These are phyloP conservation scores for Nemopilema nomurai DNA, from an alignment of 30 jellyfish, hydroid and myxozoan genomes.

Conservation along the genomic window DNA sequence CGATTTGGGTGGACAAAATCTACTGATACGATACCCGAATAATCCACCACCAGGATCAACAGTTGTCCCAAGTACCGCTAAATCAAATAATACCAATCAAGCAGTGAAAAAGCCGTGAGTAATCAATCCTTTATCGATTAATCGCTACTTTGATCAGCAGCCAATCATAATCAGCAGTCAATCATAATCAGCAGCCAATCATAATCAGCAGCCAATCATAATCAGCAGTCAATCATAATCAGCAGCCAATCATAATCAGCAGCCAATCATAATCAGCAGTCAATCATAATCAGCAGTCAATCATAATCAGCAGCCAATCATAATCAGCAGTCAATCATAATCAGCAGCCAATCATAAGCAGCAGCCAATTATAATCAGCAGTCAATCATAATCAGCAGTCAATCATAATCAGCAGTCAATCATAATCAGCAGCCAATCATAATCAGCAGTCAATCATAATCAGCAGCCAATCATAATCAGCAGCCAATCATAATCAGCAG, in stretches of 20 bases:
- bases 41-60: constrained; percentile 96
- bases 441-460: too few species aligned
- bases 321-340: not conserved
- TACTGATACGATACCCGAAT: constrained; percentile 84
- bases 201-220: not conserved
- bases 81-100: constrained; percentile 8
- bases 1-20: constrained; percentile 81
- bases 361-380: not conserved
- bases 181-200: not conserved
- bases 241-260: not conserved
- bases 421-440: not conserved
- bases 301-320: not conserved
- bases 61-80: constrained; percentile 42
- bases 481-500: not conserved
- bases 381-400: not conserved
- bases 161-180: not conserved
- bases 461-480: not conserved
- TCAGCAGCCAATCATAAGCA: not conserved
- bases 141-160: not conserved
- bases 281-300: not conserved
- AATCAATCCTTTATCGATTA: not conserved
- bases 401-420: not conserved
- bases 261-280: not conserved
- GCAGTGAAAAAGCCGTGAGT: constrained; percentile 17
- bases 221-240: not conserved